Percentiles rank a stretch among this genome's conserved stretches.
These are phyloP conservation scores for Acrocephalus scirpaceus DNA, from an alignment of 2,797 vertebrate genomes.

Conservation along the genomic window DNA sequence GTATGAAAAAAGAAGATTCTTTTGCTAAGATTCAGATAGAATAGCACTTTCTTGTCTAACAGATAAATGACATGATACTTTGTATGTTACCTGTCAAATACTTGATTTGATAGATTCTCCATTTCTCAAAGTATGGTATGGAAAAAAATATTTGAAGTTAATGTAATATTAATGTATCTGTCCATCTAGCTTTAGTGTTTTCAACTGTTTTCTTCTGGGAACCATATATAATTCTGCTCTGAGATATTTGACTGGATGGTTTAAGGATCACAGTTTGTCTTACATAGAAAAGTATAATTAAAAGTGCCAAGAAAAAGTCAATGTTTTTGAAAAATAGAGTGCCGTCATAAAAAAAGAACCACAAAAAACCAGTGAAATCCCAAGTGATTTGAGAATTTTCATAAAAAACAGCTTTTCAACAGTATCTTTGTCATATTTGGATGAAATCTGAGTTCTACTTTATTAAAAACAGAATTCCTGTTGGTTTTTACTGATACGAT, in stretches of 20 bases:
- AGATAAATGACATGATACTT: background rate
- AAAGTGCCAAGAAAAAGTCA: slow-evolving; percentile 25
- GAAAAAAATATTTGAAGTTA: background rate
- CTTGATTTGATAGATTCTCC: background rate
- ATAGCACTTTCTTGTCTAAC: background rate
- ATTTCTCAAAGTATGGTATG: background rate
- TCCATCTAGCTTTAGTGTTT: slow-evolving; percentile 9
- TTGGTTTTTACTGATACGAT: background rate
- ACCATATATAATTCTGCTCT: background rate
- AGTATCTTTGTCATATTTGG: background rate
- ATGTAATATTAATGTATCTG: slow-evolving; percentile 12
- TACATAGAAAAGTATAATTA: slow-evolving; percentile 27
- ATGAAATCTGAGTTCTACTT: background rate
- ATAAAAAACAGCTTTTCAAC: background rate
- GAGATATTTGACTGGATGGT: background rate
- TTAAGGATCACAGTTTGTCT: background rate
- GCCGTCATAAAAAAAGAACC: background rate
- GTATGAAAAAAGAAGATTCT: background rate
- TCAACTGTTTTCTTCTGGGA: background rate
- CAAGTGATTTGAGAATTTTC: background rate
- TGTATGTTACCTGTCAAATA: background rate
- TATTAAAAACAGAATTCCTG: background rate
- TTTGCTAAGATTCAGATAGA: background rate
- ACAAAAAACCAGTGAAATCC: background rate
- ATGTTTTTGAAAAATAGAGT: slow-evolving; percentile 4